Percentiles rank a stretch among this genome's conserved stretches.
Evolutionary conservation across 2,113 vertebrate genomes (phyloP).

Genomic region (Phalacrocorax carbo): DNA sequence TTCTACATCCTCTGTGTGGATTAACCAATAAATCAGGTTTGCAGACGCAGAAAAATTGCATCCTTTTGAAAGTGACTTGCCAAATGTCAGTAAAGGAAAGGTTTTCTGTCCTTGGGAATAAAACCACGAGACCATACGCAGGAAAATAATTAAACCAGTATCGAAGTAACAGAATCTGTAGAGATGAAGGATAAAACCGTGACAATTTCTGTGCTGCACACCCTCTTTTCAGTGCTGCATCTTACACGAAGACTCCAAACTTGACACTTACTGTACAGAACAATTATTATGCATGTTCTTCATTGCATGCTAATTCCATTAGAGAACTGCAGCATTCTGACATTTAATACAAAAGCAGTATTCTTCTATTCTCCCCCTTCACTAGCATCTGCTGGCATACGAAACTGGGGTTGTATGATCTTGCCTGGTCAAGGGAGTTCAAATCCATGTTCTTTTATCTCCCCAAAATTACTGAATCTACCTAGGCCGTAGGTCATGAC

Average conservation of each 20-base stretch:
- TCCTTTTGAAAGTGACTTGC: slow-evolving; percentile 49
- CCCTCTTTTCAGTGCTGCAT: not conserved
- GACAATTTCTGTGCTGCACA: not conserved
- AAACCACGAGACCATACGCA: not conserved
- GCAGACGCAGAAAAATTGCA: slow-evolving; percentile 7
- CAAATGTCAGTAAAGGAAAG: slow-evolving; percentile 17
- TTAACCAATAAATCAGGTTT: slow-evolving; percentile 65
- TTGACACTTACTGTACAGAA: not conserved
- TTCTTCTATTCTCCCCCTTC: not conserved
- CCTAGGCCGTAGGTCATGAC: not conserved
- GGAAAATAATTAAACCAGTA: slow-evolving; percentile 12
- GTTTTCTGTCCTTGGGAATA: not conserved
- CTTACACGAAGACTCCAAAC: not conserved
- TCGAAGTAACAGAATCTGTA: not conserved
- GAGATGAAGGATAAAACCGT: not conserved
- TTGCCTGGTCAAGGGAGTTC: not conserved
- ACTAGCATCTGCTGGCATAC: not conserved
- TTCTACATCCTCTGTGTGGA: slow-evolving; percentile 31
- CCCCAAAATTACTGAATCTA: not conserved
- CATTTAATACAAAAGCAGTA: not conserved
- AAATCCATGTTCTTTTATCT: not conserved
- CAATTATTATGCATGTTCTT: not conserved
- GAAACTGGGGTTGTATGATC: not conserved
- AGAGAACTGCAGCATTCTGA: not conserved
- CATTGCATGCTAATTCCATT: not conserved